phyloP scores from a whole-genome alignment of 2,113 vertebrate genomes.

The Albula goreensis region DNA sequence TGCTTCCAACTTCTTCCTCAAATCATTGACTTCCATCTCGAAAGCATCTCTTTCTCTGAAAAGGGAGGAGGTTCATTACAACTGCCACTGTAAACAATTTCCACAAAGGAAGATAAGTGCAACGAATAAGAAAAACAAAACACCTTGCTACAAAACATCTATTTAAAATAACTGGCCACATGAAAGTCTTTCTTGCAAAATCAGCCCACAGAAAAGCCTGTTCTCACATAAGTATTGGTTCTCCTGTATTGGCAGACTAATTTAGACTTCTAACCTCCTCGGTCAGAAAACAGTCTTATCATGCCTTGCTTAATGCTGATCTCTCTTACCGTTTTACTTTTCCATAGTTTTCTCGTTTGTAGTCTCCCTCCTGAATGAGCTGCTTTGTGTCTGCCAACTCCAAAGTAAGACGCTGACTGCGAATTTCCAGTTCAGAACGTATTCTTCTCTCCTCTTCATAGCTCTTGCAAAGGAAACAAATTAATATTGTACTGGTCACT shows the following conservation, averaged over 20 bases:
- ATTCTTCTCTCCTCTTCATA: conserved; percentile 84
- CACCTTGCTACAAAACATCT: not conserved
- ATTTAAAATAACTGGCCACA: not conserved
- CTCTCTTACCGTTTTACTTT: conserved; percentile 81
- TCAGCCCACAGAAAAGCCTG: not conserved
- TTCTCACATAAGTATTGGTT: not conserved
- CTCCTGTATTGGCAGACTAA: not conserved
- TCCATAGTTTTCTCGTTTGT: conserved; percentile 88
- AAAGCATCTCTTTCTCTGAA: conserved; percentile 84
- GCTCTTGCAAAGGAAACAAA: conserved; percentile 62
- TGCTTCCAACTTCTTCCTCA: conserved; percentile 79
- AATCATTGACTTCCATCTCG: conserved; percentile 79
- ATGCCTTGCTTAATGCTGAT: not conserved
- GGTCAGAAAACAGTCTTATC: not conserved
- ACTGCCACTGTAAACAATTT: not conserved
- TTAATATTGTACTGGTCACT: not conserved
- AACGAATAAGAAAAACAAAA: not conserved
- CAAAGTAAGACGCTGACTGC: conserved; percentile 84
- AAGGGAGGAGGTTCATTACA: not conserved
- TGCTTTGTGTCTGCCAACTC: conserved; percentile 92
- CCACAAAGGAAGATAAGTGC: not conserved
- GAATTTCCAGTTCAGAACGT: conserved; percentile 82
- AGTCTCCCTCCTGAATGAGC: conserved; percentile 88
- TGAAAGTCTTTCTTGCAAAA: not conserved
- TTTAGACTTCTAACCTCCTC: not conserved